Evolutionary conservation across 2,888 invertebrate genomes (phyloP).

Genomic region (Hofmannophila pseudospretella): DNA sequence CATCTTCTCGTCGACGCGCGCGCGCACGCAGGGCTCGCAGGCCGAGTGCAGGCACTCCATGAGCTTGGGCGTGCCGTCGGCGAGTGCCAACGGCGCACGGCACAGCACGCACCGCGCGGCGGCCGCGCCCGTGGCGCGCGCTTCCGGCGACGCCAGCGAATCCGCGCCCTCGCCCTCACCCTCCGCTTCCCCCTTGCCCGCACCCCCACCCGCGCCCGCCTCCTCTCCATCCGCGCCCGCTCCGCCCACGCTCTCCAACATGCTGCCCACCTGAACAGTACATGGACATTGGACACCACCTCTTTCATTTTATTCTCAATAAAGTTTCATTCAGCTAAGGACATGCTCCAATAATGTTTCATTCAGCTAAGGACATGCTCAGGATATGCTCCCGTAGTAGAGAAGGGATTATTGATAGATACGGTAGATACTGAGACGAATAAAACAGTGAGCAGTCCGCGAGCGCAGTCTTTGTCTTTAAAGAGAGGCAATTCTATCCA

Average conservation of each 20-base stretch:
- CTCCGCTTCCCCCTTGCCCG: slow-evolving; percentile 4
- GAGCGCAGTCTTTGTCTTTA: too few species aligned
- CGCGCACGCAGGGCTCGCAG: slow-evolving; percentile 85
- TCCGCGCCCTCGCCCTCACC: slow-evolving; percentile 14
- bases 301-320: too few species aligned
- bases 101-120: slow-evolving; percentile 77
- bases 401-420: too few species aligned
- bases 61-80: slow-evolving; percentile 83
- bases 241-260: background rate
- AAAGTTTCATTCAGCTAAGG: too few species aligned
- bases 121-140: slow-evolving; percentile 15
- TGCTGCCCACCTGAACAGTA: slow-evolving; percentile 19
- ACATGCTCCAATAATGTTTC: too few species aligned
- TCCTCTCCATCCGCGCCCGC: slow-evolving; percentile 7
- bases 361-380: too few species aligned
- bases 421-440: too few species aligned
- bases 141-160: slow-evolving; percentile 15
- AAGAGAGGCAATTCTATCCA: too few species aligned
- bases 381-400: too few species aligned
- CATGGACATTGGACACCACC: background rate
- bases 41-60: slow-evolving; percentile 93
- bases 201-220: slow-evolving; percentile 13
- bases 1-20: slow-evolving; percentile 77
- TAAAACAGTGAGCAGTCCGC: too few species aligned
- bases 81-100: slow-evolving; percentile 38